Evolutionary conservation across 2,113 vertebrate species (phyloP), one percentile per base, ranked within the genome.

Genomic region (Callithrix jacchus): DNA sequence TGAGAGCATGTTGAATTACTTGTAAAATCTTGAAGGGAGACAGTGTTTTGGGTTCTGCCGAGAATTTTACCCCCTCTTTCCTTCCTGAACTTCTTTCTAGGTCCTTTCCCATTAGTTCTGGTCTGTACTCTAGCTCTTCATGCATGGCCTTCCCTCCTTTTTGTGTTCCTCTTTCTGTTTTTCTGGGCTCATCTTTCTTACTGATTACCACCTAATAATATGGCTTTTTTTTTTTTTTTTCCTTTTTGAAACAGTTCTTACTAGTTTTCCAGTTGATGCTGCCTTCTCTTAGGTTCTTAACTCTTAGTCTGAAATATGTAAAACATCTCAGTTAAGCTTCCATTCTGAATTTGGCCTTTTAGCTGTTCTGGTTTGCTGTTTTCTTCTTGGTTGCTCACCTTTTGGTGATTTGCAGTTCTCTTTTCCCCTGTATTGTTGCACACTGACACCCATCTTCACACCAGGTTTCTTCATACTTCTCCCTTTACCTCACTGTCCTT

Each of bases 371-470:
- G 32, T 32, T 54, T 49, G 4, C 4, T 35, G 5, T 81, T 17
- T 76, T 58, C 49, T 52, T 84, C 8, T 64, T 3, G 8, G 49
- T 11, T 70, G 6, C 9, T 25, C 2, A 1, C 58, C 16, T 89
- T 94, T 61, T 77, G 74, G 2, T 47, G n/a, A 32, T 10, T 32
- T 64, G 4, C 7, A 40, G n/a, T 27, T 82, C 45, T 23, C 25
- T 61, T 80, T 68, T 89, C 9, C 47, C 5, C 3, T 40, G 4
- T 89, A 0, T 45, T 9, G 42, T 16, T 0, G 1, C 0, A 1
- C 4, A 21, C 17, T 13, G 45, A 3, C 47, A 54, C 0, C 0
- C 2, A 3, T 47, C 23, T 18, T 82, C 87, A 73, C 9, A 47
- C 12, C 37, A 21, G 11, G 77, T 91, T 84, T 49, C 35, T 52